A percentile compares a stretch with the other conserved stretches of the same genome.
phyloP scores from a whole-genome alignment of 2,797 vertebrate genomes.

The Epinephelus awoara region DNA sequence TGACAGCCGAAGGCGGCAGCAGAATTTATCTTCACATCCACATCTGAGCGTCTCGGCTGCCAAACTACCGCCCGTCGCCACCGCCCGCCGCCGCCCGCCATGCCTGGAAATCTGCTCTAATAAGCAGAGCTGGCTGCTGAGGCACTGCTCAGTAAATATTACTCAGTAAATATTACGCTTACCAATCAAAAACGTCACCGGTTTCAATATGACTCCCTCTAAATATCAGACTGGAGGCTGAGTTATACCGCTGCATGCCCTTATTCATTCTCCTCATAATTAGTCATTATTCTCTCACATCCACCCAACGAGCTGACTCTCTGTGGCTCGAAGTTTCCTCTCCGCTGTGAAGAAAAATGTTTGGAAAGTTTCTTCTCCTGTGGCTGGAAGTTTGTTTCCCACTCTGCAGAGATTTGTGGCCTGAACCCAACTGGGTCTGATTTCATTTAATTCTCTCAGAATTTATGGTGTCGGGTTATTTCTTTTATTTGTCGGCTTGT shows the following conservation, averaged over 20 bases:
- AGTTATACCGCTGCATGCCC: slow-evolving; percentile 29
- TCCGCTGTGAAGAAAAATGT: slow-evolving; percentile 39
- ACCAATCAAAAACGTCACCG: slow-evolving; percentile 62
- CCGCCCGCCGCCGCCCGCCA: slow-evolving; percentile 33
- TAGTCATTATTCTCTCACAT: slow-evolving; percentile 60
- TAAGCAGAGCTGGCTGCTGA: slow-evolving; percentile 63
- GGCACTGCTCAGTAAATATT: slow-evolving; percentile 66
- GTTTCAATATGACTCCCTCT: slow-evolving; percentile 45
- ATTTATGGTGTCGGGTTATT: background rate
- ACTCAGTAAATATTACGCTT: slow-evolving; percentile 65
- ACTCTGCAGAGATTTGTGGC: background rate
- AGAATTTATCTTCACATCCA: slow-evolving; percentile 68
- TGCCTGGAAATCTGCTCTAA: slow-evolving; percentile 65
- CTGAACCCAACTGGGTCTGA: slow-evolving; percentile 4
- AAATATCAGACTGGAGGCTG: slow-evolving; percentile 53
- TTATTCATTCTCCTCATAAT: slow-evolving; percentile 57
- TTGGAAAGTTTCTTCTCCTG: slow-evolving; percentile 38
- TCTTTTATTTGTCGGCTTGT: slow-evolving; percentile 13
- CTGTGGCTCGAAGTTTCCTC: slow-evolving; percentile 26
- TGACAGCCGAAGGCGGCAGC: slow-evolving; percentile 63
- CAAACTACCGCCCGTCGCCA: slow-evolving; percentile 20
- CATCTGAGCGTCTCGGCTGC: slow-evolving; percentile 54
- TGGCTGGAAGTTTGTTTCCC: background rate
- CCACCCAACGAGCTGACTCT: slow-evolving; percentile 16
- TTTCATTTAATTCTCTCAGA: slow-evolving; percentile 5